Evolutionary conservation across 2,888 invertebrate genomes (phyloP), one percentile per base, ranked within the genome.

Genomic region (Acanthosepion pharaonis): DNA sequence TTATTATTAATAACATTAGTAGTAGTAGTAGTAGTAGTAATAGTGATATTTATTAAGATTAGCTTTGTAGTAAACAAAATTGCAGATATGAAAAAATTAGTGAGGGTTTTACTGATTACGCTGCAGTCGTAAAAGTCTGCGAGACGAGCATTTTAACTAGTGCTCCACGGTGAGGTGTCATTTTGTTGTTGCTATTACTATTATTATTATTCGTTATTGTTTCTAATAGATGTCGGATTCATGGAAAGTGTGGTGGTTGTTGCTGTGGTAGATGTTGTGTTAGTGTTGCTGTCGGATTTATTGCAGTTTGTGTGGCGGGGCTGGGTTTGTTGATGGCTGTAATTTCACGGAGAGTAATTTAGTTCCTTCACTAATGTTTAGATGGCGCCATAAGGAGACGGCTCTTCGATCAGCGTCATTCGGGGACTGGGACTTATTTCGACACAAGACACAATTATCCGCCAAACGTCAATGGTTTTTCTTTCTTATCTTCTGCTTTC

Each of bases 271-370:
- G 78, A 33, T 33, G 78, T n/a, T 5, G n/a, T 78, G n/a, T n/a
- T 78, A 78, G n/a, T 33, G n/a, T 78, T 78, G 78, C 11, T 78
- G 78, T n/a, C n/a, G 78, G n/a, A 33, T 78, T 78, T 33, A 78
- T 78, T 78, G 78, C 78, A 33, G 33, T 78, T n/a, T 4, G n/a
- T 4, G 11, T 9, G n/a, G 78, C 2, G n/a, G 28, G n/a, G 3
- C 2, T 0, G 78, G n/a, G 11, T 23, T 11, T 33, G 78, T 78
- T 78, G 78, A 78, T 78, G 78, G 78, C n/a, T 78, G 78, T 78
- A 78, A 78, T 78, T 78, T 78, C 78, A 78, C 78, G 78, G 78
- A 78, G 78, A 78, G 78, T 78, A 78, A 78, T 78, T 78, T 78
- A 78, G 78, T 78, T 78, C 78, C 78, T 78, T 78, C 33, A 33